Evolutionary conservation across 2,113 vertebrate species (phyloP), one percentile per base, ranked within the genome.

Genomic region (Charina bottae): DNA sequence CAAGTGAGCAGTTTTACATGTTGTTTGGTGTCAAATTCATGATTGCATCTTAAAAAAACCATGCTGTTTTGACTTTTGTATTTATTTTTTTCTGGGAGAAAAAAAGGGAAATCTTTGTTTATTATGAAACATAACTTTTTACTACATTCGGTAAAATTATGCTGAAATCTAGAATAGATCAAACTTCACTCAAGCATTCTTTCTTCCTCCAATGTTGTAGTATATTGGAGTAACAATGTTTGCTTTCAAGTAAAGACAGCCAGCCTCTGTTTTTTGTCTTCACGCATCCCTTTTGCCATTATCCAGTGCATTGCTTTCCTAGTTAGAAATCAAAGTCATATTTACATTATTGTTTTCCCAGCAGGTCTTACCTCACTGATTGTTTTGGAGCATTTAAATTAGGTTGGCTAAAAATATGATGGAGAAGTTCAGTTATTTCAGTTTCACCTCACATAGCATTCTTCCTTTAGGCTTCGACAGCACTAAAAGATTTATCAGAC

Each of bases 1-100:
- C 72, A 56, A 24, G 1, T 24, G 12, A 62, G 0, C n/a, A 68
- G 26, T 68, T 68, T 92, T 54, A 92, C 85, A 92, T 64, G n/a
- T 2, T 2, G 42, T 2, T 94, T 0, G 83, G 87, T 93, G 64
- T 93, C 88, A 83, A 90, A 86, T 89, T 59, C 90, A 94, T 37
- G 42, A 1, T 28, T 64, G 0, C 28, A 93, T 5, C 42, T 92
- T 85, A 55, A 91, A 91, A 91, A 94, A 85, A 93, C 86, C 49
- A 62, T 49, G 0, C 53, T 10, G 56, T 89, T 95, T 94, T 90
- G 89, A 6, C 10, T 60, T 78, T 94, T 24, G 2, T 92, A 5
- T 92, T 88, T 49, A 59, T 23, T 49, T 28, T 33, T 91, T 92
- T 33, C 54, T 92, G 1, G 94, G 86, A 83, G 72, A 78, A 90